A percentile compares a stretch with the other conserved stretches of the same genome.
phyloP scores from a whole-genome alignment of 2,113 vertebrate genomes.

The Orthochromis indermauri region DNA sequence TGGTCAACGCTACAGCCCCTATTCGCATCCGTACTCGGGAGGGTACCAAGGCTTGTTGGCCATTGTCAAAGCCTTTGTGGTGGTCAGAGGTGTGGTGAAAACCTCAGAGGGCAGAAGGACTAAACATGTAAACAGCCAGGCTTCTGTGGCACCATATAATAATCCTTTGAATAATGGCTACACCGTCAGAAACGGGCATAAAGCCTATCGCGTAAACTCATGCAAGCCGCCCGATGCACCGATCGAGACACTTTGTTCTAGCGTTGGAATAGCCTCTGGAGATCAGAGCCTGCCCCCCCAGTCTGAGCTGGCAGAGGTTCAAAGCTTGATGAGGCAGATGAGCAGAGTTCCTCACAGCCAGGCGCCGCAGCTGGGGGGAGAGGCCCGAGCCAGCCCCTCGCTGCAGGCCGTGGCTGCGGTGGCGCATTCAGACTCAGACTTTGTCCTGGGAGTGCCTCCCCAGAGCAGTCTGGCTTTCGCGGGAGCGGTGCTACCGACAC shows the following conservation, averaged over 20 bases:
- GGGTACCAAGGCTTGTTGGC: constrained; percentile 87
- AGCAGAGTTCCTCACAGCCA: constrained; percentile 76
- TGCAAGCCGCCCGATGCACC: constrained; percentile 80
- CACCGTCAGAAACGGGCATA: constrained; percentile 76
- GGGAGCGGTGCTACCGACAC: constrained; percentile 72
- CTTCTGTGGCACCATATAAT: constrained; percentile 82
- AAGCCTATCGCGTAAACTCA: constrained; percentile 67
- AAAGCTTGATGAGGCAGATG: constrained; percentile 89
- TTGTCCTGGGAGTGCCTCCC: constrained; percentile 62
- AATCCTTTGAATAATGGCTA: constrained; percentile 74
- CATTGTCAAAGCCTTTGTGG: constrained; percentile 75
- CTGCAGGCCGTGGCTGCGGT: constrained; percentile 72
- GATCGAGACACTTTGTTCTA: constrained; percentile 71
- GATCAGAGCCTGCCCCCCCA: constrained; percentile 74
- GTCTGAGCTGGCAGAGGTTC: constrained; percentile 83
- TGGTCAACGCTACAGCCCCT: constrained; percentile 81
- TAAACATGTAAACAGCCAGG: constrained; percentile 81
- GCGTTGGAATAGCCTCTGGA: constrained; percentile 70
- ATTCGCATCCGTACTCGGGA: constrained; percentile 70
- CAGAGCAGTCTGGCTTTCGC: constrained; percentile 66
- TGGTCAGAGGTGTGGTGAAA: constrained; percentile 79
- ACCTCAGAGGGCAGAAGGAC: constrained; percentile 87
- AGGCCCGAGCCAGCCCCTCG: constrained; percentile 78
- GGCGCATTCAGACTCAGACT: constrained; percentile 64
- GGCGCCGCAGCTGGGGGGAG: constrained; percentile 71